phyloP scores from a whole-genome alignment of 1,140 invertebrate species.

The Drosophila lacertosa region DNA sequence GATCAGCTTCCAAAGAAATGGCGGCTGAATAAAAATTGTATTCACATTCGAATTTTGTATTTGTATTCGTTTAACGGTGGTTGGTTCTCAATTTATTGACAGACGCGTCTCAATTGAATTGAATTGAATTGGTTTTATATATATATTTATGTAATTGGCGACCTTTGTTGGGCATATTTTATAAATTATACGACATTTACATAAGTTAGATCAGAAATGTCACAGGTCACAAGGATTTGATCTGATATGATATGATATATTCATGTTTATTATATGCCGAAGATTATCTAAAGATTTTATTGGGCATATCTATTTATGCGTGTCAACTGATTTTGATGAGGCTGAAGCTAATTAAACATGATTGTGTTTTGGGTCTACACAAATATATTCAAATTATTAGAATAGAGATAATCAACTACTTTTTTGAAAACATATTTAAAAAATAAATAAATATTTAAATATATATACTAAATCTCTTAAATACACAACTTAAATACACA shows the following conservation, averaged over 20 bases:
- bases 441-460: too few species aligned
- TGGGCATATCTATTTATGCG: slow-evolving; percentile 6
- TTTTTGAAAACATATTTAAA: too few species aligned
- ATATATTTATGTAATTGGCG: slow-evolving; percentile 65
- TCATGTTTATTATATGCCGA: neutral
- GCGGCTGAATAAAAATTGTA: slow-evolving; percentile 63
- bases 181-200: slow-evolving; percentile 67
- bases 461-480: too few species aligned
- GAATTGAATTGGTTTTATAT: slow-evolving; percentile 50
- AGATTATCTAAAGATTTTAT: neutral
- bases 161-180: slow-evolving; percentile 75
- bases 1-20: slow-evolving; percentile 64
- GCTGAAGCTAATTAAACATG: slow-evolving; percentile 1
- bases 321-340: too few species aligned
- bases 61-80: slow-evolving; percentile 50
- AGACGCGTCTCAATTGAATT: slow-evolving; percentile 21
- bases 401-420: neutral
- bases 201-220: slow-evolving; percentile 35
- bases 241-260: slow-evolving; percentile 45
- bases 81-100: slow-evolving; percentile 59
- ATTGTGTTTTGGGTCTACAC: neutral
- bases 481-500: too few species aligned
- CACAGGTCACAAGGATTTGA: too few species aligned
- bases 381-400: neutral
- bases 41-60: slow-evolving; percentile 22